Percentiles rank a stretch among this genome's conserved stretches.
Conservation (phyloP, 2,113 vertebrate species). For the Petaurus breviceps region DNA sequence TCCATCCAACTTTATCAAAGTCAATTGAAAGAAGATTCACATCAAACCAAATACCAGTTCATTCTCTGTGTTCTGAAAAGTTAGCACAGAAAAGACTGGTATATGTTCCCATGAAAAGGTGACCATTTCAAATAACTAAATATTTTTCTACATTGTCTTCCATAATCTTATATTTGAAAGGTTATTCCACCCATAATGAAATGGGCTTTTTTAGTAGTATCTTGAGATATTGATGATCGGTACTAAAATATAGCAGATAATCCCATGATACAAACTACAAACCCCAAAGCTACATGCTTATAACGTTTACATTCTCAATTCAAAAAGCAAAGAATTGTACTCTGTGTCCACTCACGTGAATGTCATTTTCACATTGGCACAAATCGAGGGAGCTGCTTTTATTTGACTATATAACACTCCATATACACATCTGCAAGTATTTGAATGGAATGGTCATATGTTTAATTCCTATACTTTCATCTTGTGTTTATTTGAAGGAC, state of each 20-base stretch:
- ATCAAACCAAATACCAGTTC: background rate
- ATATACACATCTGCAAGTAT: constrained; percentile 11
- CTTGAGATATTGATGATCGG: background rate
- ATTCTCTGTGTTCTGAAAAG: background rate
- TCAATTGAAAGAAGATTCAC: background rate
- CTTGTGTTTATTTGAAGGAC: background rate
- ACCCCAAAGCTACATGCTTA: constrained; percentile 16
- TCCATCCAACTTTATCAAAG: background rate
- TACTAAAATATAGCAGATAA: background rate
- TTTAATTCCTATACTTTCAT: constrained; percentile 32
- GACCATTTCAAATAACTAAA: background rate
- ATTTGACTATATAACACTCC: background rate
- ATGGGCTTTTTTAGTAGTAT: background rate
- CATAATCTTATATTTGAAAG: background rate
- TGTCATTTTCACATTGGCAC: constrained; percentile 16
- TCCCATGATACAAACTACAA: background rate
- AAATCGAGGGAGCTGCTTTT: background rate
- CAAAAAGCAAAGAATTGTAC: background rate
- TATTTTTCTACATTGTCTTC: background rate
- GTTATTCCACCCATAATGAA: background rate
- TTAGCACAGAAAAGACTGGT: background rate
- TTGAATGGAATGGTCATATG: constrained; percentile 4
- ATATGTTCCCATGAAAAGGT: background rate
- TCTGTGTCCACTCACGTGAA: background rate
- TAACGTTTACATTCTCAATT: constrained; percentile 12